Evolutionary conservation across 2,888 invertebrate species (phyloP), one percentile per base, ranked within the genome.

Genomic region (Automeris io): DNA sequence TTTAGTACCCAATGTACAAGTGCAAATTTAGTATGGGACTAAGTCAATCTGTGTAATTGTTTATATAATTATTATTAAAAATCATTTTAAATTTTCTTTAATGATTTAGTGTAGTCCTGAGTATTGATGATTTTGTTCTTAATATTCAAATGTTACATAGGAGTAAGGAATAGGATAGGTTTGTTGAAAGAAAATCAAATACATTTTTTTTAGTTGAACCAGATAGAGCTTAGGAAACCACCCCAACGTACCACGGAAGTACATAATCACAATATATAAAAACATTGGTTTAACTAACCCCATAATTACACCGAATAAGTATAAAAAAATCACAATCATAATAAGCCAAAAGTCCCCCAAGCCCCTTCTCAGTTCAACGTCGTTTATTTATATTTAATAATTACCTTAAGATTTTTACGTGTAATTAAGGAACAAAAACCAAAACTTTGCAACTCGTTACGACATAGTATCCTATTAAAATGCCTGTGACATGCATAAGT

Each of bases 401-500:
- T 78, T 78, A 81, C 71, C 78, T 77, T 79, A 78, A 54, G 57
- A 58, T 69, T 73, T 70, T 76, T 66, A 86, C 77, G 87, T 70
- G 77, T 85, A 86, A 75, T 79, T 79, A 81, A 87, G 87, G 87
- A 87, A 87, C 87, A 87, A 87, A 80, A 83, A 86, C 78, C 85
- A 79, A 80, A 85, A 75, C 77, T 69, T 69, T 72, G 65, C 64
- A 70, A 65, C 72, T 74, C 71, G 63, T 75, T 74, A 72, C 70
- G 69, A n/a, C 6, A 72, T 77, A 81, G 81, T 81, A 81, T 80
- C 82, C 81, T 70, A 69, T 71, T 66, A 67, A 69, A 68, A 29
- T 29, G 29, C 29, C 29, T 29, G 16, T n/a, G 29, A 29, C 16
- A 66, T 68, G 70, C 70, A 68, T 83, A 83, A 81, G 82, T 83